phyloP scores from a whole-genome alignment of 2,797 vertebrate species.

The Catharus ustulatus region DNA sequence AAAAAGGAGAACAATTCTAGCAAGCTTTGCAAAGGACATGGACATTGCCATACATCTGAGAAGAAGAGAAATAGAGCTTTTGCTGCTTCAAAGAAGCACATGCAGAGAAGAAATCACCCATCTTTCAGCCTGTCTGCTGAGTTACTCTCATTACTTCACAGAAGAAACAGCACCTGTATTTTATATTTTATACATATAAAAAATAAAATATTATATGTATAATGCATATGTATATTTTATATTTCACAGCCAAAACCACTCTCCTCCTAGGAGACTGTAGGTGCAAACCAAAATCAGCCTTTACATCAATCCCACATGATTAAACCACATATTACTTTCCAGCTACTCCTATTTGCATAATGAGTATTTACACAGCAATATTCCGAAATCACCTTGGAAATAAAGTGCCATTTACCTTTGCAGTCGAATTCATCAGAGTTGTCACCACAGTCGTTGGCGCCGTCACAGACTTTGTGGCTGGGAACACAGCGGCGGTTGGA shows the following conservation, averaged over 20 bases:
- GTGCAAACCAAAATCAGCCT: not conserved
- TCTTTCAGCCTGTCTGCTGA: not conserved
- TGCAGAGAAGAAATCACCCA: not conserved
- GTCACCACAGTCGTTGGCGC: slow-evolving; percentile 90
- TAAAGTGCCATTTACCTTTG: slow-evolving; percentile 82
- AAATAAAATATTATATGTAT: not conserved
- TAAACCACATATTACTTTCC: not conserved
- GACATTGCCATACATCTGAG: not conserved
- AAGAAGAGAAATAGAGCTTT: not conserved
- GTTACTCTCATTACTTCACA: not conserved
- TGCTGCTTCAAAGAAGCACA: not conserved
- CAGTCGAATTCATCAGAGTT: slow-evolving; percentile 93
- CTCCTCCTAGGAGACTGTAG: not conserved
- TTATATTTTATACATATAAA: not conserved
- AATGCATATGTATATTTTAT: not conserved
- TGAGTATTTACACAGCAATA: not conserved
- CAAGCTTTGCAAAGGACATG: not conserved
- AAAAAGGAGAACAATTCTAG: not conserved
- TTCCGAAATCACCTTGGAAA: not conserved
- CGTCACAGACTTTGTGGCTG: slow-evolving; percentile 87
- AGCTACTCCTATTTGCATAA: not conserved
- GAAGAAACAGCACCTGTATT: not conserved
- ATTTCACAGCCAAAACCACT: not conserved
- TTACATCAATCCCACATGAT: not conserved
- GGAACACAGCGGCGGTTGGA: slow-evolving; percentile 88